phyloP scores from a whole-genome alignment of 1,140 invertebrate genomes.

The Bradysia coprophila region DNA sequence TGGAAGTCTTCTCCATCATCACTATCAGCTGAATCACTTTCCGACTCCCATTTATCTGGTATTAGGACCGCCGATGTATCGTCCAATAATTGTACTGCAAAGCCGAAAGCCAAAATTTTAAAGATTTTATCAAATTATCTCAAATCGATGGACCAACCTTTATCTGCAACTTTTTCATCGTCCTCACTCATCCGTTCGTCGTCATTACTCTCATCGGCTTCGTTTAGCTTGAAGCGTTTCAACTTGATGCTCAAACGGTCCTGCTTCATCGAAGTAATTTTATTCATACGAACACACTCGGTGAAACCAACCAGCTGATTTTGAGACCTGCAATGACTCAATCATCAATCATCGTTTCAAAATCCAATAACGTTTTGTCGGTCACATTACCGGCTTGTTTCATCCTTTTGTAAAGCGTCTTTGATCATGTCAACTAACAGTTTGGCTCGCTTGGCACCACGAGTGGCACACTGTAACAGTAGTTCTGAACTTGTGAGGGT shows the following conservation, averaged over 20 bases:
- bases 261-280: slow-evolving; percentile 5
- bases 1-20: neutral
- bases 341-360: too few relatives aligned
- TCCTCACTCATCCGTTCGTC: too few relatives aligned
- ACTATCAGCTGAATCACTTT: neutral
- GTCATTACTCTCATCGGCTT: neutral
- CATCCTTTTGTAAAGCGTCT: slow-evolving; percentile 37
- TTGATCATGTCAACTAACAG: slow-evolving; percentile 57
- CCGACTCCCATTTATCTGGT: neutral
- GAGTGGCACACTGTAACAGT: slow-evolving; percentile 51
- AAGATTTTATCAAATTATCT: neutral
- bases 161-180: too few relatives aligned
- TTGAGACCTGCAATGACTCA: too few relatives aligned
- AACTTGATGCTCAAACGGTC: slow-evolving; percentile 5
- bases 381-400: too few relatives aligned
- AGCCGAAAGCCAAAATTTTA: neutral
- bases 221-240: slow-evolving; percentile 6
- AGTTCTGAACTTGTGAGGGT: slow-evolving; percentile 42
- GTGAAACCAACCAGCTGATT: slow-evolving; percentile 25
- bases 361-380: too few relatives aligned
- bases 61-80: neutral
- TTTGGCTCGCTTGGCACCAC: slow-evolving; percentile 51
- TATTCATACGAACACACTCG: slow-evolving; percentile 6
- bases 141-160: neutral
- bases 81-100: neutral